Percentiles rank a stretch among this genome's conserved stretches.
Evolutionary conservation across 2,888 invertebrate species (phyloP).

Genomic region (Tachystola acroxantha): DNA sequence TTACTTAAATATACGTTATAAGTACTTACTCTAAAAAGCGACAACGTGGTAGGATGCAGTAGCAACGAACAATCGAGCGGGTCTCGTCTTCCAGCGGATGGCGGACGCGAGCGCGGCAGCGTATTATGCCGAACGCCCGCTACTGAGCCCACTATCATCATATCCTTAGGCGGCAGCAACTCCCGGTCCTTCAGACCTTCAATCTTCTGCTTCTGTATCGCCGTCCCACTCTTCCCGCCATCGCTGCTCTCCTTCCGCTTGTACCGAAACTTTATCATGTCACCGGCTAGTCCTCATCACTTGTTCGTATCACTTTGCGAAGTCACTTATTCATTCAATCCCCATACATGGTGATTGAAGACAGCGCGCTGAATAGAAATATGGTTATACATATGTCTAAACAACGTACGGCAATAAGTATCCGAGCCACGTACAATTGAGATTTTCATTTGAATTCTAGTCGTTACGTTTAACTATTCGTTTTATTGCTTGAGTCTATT

Average conservation of each 20-base stretch:
- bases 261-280: conserved; percentile 83
- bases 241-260: conserved; percentile 78
- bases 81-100: conserved; percentile 45
- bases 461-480: conserved; percentile 42
- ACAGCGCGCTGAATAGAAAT: conserved; percentile 51
- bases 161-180: conserved; percentile 65
- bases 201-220: conserved; percentile 69
- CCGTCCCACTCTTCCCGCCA: conserved; percentile 49
- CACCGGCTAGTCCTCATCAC: conserved; percentile 54
- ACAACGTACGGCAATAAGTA: conserved; percentile 58
- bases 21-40: conserved; percentile 68
- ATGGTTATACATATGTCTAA: conserved; percentile 8
- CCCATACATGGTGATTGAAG: conserved; percentile 11
- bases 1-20: too few relatives aligned
- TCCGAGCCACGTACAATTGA: conserved; percentile 56
- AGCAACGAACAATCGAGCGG: conserved; percentile 36
- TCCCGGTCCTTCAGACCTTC: conserved; percentile 64
- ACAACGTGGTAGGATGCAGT: conserved; percentile 53
- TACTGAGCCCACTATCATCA: conserved; percentile 55
- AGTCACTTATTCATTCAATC: conserved; percentile 17
- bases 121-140: conserved; percentile 67
- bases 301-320: conserved; percentile 23
- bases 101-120: conserved; percentile 58
- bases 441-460: conserved; percentile 57
- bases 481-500: conserved; percentile 16